Conservation (phyloP, 2,113 vertebrate genomes). For the Vanacampus margaritifer region DNA sequence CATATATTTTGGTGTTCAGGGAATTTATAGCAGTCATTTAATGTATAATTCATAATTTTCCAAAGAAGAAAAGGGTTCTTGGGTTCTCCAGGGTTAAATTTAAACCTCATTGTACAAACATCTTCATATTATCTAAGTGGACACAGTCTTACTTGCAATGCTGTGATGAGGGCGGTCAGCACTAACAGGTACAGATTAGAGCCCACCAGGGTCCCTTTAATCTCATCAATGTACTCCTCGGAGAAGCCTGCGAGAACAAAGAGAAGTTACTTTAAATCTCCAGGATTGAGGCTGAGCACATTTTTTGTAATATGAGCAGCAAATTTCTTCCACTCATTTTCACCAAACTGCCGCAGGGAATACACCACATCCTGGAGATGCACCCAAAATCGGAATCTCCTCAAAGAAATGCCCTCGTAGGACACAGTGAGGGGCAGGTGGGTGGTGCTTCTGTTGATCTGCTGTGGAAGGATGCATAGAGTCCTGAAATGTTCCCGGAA, state of each 20-base stretch:
- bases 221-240: slow-evolving; percentile 92
- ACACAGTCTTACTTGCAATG: slow-evolving; percentile 83
- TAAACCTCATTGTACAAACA: too few species aligned
- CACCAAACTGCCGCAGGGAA: slow-evolving; percentile 92
- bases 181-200: slow-evolving; percentile 91
- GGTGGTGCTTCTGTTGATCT: slow-evolving; percentile 82
- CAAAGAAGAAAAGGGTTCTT: too few species aligned
- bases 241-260: slow-evolving; percentile 81
- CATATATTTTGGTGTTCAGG: too few species aligned
- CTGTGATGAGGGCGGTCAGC: slow-evolving; percentile 87
- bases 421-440: slow-evolving; percentile 88
- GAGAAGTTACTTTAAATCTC: not conserved
- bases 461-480: slow-evolving; percentile 57
- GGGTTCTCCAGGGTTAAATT: too few species aligned
- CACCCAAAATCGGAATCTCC: slow-evolving; percentile 90
- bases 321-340: slow-evolving; percentile 23
- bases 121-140: not conserved
- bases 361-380: slow-evolving; percentile 94
- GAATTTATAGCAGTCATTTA: too few species aligned
- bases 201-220: slow-evolving; percentile 90
- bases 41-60: too few species aligned
- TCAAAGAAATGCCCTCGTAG: slow-evolving; percentile 89
- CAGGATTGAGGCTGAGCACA: too few species aligned
- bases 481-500: not conserved
- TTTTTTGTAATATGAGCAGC: too few species aligned